A percentile compares a stretch with the other conserved stretches of the same genome.
These are phyloP conservation scores for Sialia sialis DNA, from an alignment of 2,113 vertebrate species.

Conservation along the genomic window DNA sequence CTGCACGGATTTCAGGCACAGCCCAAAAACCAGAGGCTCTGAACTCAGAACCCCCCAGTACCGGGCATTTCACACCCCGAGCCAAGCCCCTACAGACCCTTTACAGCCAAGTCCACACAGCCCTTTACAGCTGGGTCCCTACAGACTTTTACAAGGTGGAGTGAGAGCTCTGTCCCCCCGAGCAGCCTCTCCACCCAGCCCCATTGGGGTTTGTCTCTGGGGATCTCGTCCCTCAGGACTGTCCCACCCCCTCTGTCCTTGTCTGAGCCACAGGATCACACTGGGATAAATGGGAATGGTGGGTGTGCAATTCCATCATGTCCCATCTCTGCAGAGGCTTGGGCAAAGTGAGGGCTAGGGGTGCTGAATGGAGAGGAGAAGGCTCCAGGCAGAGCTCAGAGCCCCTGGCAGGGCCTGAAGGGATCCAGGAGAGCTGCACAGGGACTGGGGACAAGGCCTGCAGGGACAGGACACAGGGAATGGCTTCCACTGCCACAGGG, in stretches of 20 bases:
- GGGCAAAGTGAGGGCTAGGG: background rate
- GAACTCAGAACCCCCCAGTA: background rate
- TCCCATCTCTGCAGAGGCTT: background rate
- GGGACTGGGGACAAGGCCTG: background rate
- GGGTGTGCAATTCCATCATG: accelerated
- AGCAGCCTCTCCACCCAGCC: background rate
- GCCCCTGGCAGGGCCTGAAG: background rate
- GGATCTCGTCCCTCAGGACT: background rate
- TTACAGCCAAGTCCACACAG: no score
- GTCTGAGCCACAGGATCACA: background rate
- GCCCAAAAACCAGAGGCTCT: background rate
- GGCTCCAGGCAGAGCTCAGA: background rate
- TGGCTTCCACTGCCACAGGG: background rate
- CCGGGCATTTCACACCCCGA: background rate
- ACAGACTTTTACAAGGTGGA: no score
- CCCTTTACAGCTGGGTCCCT: background rate
- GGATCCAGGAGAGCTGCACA: background rate
- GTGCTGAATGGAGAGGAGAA: background rate
- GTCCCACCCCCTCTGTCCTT: background rate
- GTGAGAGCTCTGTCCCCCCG: background rate
- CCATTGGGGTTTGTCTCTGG: accelerated
- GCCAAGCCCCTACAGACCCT: background rate
- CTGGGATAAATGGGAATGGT: background rate
- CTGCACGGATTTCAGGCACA: background rate
- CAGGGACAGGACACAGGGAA: background rate